Evolutionary conservation across 2,888 invertebrate genomes (phyloP).

Genomic region (Athalia rosae): DNA sequence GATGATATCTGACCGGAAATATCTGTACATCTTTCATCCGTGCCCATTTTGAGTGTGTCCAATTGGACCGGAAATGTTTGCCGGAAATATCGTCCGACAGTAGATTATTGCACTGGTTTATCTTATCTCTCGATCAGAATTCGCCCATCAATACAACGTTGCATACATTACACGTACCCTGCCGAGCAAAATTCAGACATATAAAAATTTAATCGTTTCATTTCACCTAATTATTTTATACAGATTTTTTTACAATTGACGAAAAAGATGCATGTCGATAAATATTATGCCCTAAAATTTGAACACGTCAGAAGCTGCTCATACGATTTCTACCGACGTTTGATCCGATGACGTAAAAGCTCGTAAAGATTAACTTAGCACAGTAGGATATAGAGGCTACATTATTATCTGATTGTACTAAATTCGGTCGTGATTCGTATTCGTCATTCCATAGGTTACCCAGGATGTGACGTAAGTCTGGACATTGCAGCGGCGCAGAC

Average conservation of each 20-base stretch:
- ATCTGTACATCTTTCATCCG: conserved; percentile 1
- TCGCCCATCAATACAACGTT: conserved; percentile 3
- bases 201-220: too few relatives aligned
- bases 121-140: conserved; percentile 25
- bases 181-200: too few relatives aligned
- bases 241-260: too few relatives aligned
- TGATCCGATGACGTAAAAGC: conserved; percentile 2
- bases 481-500: conserved; percentile 5
- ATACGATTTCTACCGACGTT: not conserved
- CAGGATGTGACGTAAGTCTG: conserved; percentile 31
- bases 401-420: conserved; percentile 63
- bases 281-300: too few relatives aligned
- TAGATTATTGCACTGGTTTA: not conserved
- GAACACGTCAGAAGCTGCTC: too few relatives aligned
- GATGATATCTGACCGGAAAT: conserved; percentile 25
- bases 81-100: conserved; percentile 4
- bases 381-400: conserved; percentile 46
- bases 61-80: conserved; percentile 6
- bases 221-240: too few relatives aligned
- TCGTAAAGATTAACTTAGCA: too few relatives aligned
- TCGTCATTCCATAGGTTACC: not conserved
- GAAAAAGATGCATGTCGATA: too few relatives aligned
- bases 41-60: conserved; percentile 4
- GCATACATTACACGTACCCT: not conserved
- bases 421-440: conserved; percentile 54